These are phyloP conservation scores for Rallus limicola DNA, from an alignment of 2,113 vertebrate genomes.

Conservation along the genomic window DNA sequence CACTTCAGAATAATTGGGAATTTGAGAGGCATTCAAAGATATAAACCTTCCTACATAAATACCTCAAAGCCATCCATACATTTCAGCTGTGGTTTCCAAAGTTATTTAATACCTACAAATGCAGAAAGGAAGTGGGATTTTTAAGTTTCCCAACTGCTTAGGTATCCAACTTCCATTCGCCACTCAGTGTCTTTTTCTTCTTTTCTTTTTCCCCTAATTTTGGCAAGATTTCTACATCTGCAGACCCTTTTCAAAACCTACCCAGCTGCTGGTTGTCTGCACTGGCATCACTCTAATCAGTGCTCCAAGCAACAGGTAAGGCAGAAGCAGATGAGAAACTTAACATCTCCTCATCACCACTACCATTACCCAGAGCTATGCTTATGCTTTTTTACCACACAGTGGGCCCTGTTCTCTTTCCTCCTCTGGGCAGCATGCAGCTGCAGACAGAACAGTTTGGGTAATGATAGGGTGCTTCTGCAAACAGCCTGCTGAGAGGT, in stretches of 20 bases:
- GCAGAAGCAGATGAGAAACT: background rate
- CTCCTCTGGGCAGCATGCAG: background rate
- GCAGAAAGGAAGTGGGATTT: background rate
- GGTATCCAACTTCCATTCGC: background rate
- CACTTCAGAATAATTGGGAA: background rate
- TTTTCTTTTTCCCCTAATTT: background rate
- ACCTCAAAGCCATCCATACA: background rate
- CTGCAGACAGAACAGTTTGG: background rate
- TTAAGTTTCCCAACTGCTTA: background rate
- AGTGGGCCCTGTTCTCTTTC: background rate
- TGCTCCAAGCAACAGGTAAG: background rate
- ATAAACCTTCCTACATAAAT: background rate
- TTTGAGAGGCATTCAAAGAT: background rate
- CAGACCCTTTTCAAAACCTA: background rate
- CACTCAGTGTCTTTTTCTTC: rapidly evolving
- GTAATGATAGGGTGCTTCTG: background rate
- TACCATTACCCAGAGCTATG: background rate
- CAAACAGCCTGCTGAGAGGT: background rate
- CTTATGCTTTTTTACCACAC: background rate
- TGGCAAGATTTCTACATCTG: background rate
- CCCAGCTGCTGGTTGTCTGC: background rate
- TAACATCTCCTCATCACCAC: background rate
- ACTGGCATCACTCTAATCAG: background rate
- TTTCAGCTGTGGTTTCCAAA: background rate
- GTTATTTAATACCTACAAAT: background rate